Evolutionary conservation across 1,140 invertebrate genomes (phyloP), one percentile per base, ranked within the genome.

Genomic region (Bombus huntii): DNA sequence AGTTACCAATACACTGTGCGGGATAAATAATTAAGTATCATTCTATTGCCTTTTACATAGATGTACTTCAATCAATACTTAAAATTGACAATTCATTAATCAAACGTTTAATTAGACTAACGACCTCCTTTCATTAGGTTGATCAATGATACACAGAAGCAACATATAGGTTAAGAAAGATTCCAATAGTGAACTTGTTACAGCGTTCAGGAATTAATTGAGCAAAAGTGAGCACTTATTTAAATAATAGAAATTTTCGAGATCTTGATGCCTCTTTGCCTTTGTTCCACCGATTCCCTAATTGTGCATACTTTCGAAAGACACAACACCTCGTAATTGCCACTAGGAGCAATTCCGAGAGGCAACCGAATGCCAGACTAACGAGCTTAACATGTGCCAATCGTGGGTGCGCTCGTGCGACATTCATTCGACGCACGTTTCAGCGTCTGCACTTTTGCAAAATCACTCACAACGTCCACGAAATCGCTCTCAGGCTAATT

Each of bases 301-400:
- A 90, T 66, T 25, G 78, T 80, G 66, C 47, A 81, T 79, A 79
- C 88, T 88, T 90, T 90, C 78, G 88, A 90, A 82, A 90, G 53
- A 22, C 80, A 28, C 75, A 37, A 89, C 86, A 89, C 79, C 86
- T 90, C 47, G 76, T 86, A 80, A 90, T 90, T 90, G 62, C 82
- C 59, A 31, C 59, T 65, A 66, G 25, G 39, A 65, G 62, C 66
- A 72, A 88, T 88, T 83, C 87, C 79, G 42, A 85, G 66, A 71
- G 71, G 53, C 47, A 59, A 3, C 37, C 70, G 62, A 90, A 90
- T 90, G 82, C 86, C 88, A 62, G 70, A 31, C 86, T 90, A 90
- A 90, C 75, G 76, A 90, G 88, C 71, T 81, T 66, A 74, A 75
- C 81, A 42, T 75, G 70, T 76, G 88, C 75, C 31, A 90, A 85